Conservation (phyloP, 2,113 vertebrate species). For the Phaethornis superciliosus region DNA sequence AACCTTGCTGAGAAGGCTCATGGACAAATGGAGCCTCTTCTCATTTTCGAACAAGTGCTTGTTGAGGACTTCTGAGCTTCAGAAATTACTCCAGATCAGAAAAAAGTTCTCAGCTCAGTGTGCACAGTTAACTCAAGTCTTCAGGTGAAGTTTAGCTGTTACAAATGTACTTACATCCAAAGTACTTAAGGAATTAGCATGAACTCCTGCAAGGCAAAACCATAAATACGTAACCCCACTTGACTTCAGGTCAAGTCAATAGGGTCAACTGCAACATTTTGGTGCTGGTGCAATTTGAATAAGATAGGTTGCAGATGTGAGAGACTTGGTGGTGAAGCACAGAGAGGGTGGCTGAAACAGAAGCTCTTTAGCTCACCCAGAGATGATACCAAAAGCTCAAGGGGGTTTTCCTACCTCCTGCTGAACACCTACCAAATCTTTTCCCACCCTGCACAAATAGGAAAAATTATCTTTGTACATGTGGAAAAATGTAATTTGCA, state of each 20-base stretch:
- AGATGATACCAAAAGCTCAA: background rate
- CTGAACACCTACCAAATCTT: background rate
- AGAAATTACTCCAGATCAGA: background rate
- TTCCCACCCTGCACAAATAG: background rate
- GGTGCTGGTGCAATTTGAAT: background rate
- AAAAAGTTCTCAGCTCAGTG: background rate
- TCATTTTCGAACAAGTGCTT: background rate
- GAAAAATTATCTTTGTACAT: background rate
- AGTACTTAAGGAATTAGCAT: background rate
- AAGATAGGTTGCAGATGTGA: conserved; percentile 10
- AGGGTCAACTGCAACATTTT: background rate
- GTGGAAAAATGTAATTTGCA: background rate
- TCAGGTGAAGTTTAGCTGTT: background rate
- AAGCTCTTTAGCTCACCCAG: background rate
- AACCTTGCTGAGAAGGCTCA: background rate
- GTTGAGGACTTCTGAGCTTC: background rate
- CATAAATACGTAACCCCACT: background rate
- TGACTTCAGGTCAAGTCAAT: background rate
- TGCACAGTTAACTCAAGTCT: background rate
- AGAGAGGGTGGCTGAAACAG: background rate
- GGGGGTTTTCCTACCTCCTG: background rate
- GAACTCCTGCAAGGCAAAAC: background rate
- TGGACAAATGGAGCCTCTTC: background rate
- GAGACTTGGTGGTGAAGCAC: background rate
- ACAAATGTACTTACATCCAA: background rate